Base-by-base conservation (phyloP, 2,113 vertebrate species). In the Symphodus melops region DNA sequence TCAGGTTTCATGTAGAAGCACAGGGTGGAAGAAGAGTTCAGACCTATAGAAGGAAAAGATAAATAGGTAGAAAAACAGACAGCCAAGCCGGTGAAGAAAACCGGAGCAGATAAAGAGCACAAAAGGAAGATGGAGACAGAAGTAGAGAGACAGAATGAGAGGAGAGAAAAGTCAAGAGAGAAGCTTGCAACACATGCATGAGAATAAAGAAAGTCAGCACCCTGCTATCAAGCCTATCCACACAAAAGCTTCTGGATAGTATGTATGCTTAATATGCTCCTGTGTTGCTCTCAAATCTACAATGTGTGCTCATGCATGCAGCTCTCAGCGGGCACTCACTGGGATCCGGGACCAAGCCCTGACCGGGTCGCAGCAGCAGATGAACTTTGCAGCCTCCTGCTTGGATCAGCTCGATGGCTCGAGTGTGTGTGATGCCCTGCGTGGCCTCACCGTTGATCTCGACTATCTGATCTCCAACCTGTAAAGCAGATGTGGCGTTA, bases 1-100 rank as follows among this genome's bases (percentile, higher is more conserved):
- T 99, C 98, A 96, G 97, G 96, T 96, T 98, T 99, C 97, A 97
- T 96, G 96, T 96, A 96, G 96, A 96, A 97, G 96, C 97, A 98
- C 96, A 99, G 94, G 94, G 97, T 97, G 96, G 97, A 96, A 88
- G 93, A 92, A 96, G 97, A 96, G 97, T 96, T 96, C 96, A 96
- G 94, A 98, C 98, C 98, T 99, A 96, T 93, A 95, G 96, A 90
- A 96, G 95, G 96, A 96, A 96, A 94, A 97, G 95, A 94, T 82
- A 92, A 74, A 95, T 92, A 94, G 94, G 93, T 86, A 91, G 89
- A 91, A 87, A 89, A 87, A 89, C 19, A 90, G 89, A 89, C 46
- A 84, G 89, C 87, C 87, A 89, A 94, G 93, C 89, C 72, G 52
- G 75, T 72, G 81, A 81, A 81, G 86, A 75, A 86, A 84, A 89